Evolutionary conservation across 2,797 vertebrate genomes (phyloP).

Genomic region (Sebastes wilsoni): DNA sequence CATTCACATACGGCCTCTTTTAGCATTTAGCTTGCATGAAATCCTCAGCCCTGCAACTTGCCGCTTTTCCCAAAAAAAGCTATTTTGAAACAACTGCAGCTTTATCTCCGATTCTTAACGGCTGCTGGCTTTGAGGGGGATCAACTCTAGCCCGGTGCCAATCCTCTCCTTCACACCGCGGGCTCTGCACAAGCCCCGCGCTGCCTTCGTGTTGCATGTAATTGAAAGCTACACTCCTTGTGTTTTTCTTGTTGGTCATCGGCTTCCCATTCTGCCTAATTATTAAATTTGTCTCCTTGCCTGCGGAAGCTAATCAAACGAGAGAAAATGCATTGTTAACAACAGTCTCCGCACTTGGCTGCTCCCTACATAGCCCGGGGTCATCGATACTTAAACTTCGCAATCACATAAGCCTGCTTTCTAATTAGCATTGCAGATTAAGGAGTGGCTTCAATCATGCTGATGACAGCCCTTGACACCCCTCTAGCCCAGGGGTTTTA

Average conservation of each 20-base stretch:
- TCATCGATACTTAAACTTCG: slow-evolving; percentile 80
- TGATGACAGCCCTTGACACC: slow-evolving; percentile 71
- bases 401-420: slow-evolving; percentile 79
- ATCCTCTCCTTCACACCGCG: slow-evolving; percentile 10
- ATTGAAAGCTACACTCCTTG: slow-evolving; percentile 24
- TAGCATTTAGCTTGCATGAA: slow-evolving; percentile 36
- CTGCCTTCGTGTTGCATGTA: slow-evolving; percentile 4
- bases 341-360: slow-evolving; percentile 64
- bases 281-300: slow-evolving; percentile 41
- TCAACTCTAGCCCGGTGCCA: slow-evolving; percentile 23
- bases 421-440: slow-evolving; percentile 85
- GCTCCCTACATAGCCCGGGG: slow-evolving; percentile 62
- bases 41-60: slow-evolving; percentile 20
- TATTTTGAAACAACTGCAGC: slow-evolving; percentile 58
- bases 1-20: slow-evolving; percentile 22
- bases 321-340: slow-evolving; percentile 71
- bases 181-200: slow-evolving; percentile 6
- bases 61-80: slow-evolving; percentile 16
- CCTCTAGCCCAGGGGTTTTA: slow-evolving; percentile 58
- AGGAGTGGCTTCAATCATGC: slow-evolving; percentile 78
- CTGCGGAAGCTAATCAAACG: slow-evolving; percentile 55
- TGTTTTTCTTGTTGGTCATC: slow-evolving; percentile 52
- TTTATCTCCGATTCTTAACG: slow-evolving; percentile 64
- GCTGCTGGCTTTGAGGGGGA: slow-evolving; percentile 51
- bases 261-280: slow-evolving; percentile 40